These are phyloP conservation scores for Cotesia vestalis DNA, from an alignment of 1,140 invertebrate genomes.

Conservation along the genomic window DNA sequence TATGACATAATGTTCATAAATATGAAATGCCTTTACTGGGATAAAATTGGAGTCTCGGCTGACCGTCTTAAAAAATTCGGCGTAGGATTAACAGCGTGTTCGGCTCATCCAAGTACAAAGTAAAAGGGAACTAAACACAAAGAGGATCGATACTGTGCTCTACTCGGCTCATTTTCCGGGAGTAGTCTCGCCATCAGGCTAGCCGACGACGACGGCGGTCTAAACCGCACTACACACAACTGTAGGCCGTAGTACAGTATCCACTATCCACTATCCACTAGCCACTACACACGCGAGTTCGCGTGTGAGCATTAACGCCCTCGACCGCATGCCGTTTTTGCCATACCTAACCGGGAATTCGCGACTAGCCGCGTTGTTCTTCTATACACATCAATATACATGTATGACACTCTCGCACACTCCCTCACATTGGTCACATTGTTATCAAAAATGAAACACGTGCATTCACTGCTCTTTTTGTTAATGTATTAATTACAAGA, in stretches of 20 bases:
- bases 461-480: not conserved
- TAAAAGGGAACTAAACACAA: constrained; percentile 16
- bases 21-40: too few species aligned
- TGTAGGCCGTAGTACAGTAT: not conserved
- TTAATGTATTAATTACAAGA: constrained; percentile 11
- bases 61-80: not conserved
- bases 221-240: too few species aligned
- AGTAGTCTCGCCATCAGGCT: constrained; percentile 24
- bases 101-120: constrained; percentile 19
- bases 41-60: too few species aligned
- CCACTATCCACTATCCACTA: too few species aligned
- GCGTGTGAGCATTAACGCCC: constrained; percentile 27
- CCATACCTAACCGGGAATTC: not conserved
- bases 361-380: not conserved
- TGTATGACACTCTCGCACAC: too few species aligned
- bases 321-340: constrained; percentile 19
- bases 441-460: too few species aligned
- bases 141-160: constrained; percentile 27
- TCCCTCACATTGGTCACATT: too few species aligned
- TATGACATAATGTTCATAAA: too few species aligned
- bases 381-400: too few species aligned
- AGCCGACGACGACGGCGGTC: too few species aligned
- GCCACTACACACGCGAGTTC: constrained; percentile 8
- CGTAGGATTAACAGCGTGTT: not conserved
- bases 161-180: constrained; percentile 35